Percentiles rank a stretch among this genome's conserved stretches.
These are phyloP conservation scores for Drosophila melanosoma DNA, from an alignment of 2,888 invertebrate genomes.

Conservation along the genomic window DNA sequence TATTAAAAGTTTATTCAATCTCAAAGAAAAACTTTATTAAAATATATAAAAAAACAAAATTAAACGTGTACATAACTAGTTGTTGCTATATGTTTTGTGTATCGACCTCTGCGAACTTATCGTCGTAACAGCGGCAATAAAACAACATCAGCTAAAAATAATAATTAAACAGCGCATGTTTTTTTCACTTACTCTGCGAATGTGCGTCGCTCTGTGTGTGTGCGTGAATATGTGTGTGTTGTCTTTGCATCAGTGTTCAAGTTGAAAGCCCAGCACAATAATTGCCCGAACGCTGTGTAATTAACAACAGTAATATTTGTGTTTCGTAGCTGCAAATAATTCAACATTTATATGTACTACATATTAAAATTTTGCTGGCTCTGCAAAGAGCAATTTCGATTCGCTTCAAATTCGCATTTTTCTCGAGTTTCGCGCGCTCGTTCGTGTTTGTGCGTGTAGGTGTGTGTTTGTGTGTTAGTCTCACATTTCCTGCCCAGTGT, in stretches of 20 bases:
- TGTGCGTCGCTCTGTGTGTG: slow-evolving; percentile 9
- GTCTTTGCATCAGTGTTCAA: slow-evolving; percentile 48
- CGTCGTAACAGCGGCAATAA: slow-evolving; percentile 63
- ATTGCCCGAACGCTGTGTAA: slow-evolving; percentile 58
- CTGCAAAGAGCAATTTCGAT: slow-evolving; percentile 51
- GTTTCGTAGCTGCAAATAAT: slow-evolving; percentile 36
- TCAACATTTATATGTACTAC: slow-evolving; percentile 9
- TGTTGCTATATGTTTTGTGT: slow-evolving; percentile 35
- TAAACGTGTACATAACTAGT: slow-evolving; percentile 37
- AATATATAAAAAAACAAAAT: slow-evolving; percentile 14
- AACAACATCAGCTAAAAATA: slow-evolving; percentile 67
- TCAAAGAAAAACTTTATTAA: slow-evolving; percentile 2
- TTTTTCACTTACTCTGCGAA: slow-evolving; percentile 44
- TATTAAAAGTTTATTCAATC: slow-evolving; percentile 8
- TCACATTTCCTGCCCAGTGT: slow-evolving; percentile 48
- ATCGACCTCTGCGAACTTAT: slow-evolving; percentile 74
- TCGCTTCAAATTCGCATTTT: slow-evolving; percentile 25
- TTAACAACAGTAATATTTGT: slow-evolving; percentile 53
- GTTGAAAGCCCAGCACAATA: slow-evolving; percentile 55
- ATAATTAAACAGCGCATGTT: slow-evolving; percentile 77
- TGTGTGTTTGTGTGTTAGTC: slow-evolving; percentile 18
- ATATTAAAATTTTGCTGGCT: slow-evolving; percentile 36
- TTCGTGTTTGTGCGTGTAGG: background rate
- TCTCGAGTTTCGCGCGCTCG: slow-evolving; percentile 26
- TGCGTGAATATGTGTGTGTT: slow-evolving; percentile 26